Base-by-base conservation (phyloP, 2,888 invertebrate genomes). In the Uropetala carovei region DNA sequence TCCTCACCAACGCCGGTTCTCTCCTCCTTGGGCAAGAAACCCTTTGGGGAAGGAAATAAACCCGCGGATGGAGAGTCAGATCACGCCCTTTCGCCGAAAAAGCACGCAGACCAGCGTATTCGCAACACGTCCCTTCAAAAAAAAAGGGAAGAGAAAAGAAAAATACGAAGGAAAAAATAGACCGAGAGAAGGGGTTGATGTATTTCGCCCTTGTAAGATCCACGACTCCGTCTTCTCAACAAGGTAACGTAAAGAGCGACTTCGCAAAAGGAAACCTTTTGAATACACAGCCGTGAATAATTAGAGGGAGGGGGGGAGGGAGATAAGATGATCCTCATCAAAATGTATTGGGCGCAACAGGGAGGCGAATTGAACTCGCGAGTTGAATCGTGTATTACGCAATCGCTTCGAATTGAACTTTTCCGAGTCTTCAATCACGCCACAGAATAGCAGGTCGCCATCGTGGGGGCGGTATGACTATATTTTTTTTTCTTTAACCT, bases 311-410 rank as follows among this genome's bases (percentile, higher is more conserved):
- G 56, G 13, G 10, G 11, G 27, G n/a, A 59, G 14, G 86, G 86
- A 64, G 64, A 10, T 27, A 27, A 27, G 27, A 22, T 11, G 27
- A 64, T 43, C 43, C 43, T 64, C 89, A 89, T 89, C 64, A 68
- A 89, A 89, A 89, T 89, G 89, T 64, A 89, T 68, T 89, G 43
- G 89, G 18, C 64, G 64, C 64, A 18, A 16, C 60, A 56, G n/a
- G 43, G 64, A 64, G 56, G 89, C 83, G 57, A 83, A 83, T 83
- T 83, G 57, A n/a, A 57, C 89, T 64, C 86, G 86, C 86, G 86
- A 60, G 59, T 86, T 60, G 86, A 86, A 60, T 86, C 86, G 64
- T 5, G 64, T 18, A 68, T 64, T 89, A 64, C 59, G 60, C 58
- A 60, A 89, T 64, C 43, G 18, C 64, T 27, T 27, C 57, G 58